Evolutionary conservation across 2,888 invertebrate species (phyloP), one percentile per base, ranked within the genome.

Genomic region (Eupithecia vulgata): DNA sequence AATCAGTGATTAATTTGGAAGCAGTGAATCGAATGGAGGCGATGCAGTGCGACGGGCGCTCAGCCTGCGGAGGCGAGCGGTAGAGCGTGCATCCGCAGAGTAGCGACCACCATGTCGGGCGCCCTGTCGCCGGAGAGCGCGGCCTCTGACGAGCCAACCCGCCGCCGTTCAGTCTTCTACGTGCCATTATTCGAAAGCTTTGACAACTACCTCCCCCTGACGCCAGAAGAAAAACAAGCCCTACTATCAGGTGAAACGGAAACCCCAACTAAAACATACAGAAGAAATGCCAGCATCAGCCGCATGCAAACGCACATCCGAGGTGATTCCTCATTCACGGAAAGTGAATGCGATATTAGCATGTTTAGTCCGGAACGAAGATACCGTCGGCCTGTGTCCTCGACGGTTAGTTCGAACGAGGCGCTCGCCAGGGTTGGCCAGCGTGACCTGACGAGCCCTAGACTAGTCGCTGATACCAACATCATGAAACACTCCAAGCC

Each of bases 141-240:
- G 80, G 83, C 84, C 57, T 25, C 57, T 84, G 95, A 95, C 83
- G 95, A 96, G 70, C 90, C 94, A 79, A 86, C 94, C 77, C 94
- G 96, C 68, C 95, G 97, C 75, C 95, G 97, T 77, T 97, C 97
- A 67, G 96, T 97, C 79, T 97, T 97, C 90, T 97, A 97, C 90
- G 96, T 97, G 79, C 96, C 97, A 79, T 91, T 97, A 80, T 95
- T 95, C 75, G 95, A 95, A 79, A 95, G 95, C 81, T 95, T 95
- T 80, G 94, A 93, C 70, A 95, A 95, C 84, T 95, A 95, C 83
- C 91, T 95, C 67, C 95, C 95, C 37, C 92, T 95, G 72, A 91
- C 94, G 37, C 85, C 89, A 71, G 92, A 92, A 84, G 94, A 94
- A 86, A 92, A 90, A 76, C 93, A 94, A 79, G 94, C 94, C 79